Conservation (phyloP, 2,888 invertebrate genomes). For the Nemotelus pantherinus region DNA sequence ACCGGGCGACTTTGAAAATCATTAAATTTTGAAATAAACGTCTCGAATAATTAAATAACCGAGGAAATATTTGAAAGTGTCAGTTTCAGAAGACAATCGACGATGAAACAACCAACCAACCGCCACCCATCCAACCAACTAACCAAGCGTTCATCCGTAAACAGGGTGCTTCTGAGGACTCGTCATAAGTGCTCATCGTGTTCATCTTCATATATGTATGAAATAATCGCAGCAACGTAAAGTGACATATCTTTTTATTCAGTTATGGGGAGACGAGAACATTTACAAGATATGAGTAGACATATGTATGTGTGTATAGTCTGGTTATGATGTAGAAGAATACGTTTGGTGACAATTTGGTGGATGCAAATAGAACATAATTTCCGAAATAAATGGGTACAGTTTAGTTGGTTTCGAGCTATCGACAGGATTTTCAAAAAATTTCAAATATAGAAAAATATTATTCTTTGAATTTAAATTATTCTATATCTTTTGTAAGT, state of each 20-base stretch:
- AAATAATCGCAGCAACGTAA: constrained; percentile 46
- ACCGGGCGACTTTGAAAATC: constrained; percentile 13
- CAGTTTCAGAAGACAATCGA: constrained; percentile 42
- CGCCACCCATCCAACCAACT: neutral
- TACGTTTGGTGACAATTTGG: neutral
- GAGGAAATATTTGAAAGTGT: constrained; percentile 47
- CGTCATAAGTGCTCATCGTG: neutral
- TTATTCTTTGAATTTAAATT: too few species aligned
- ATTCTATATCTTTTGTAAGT: too few species aligned
- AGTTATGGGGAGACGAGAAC: constrained; percentile 9
- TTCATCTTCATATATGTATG: constrained; percentile 32
- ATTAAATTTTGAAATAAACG: constrained; percentile 45
- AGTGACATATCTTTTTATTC: constrained; percentile 48
- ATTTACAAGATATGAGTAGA: constrained; percentile 7
- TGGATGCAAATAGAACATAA: too few species aligned
- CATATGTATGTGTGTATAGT: neutral
- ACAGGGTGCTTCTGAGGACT: neutral
- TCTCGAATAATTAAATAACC: constrained; percentile 47
- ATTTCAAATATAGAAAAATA: too few species aligned
- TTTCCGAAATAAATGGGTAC: too few species aligned
- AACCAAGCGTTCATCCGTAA: neutral
- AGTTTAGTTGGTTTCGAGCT: too few species aligned
- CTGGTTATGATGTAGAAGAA: constrained; percentile 4
- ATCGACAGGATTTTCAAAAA: too few species aligned
- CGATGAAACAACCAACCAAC: too few species aligned